Conservation (phyloP, 2,888 invertebrate species). For the Bruchidius siliquastri region DNA sequence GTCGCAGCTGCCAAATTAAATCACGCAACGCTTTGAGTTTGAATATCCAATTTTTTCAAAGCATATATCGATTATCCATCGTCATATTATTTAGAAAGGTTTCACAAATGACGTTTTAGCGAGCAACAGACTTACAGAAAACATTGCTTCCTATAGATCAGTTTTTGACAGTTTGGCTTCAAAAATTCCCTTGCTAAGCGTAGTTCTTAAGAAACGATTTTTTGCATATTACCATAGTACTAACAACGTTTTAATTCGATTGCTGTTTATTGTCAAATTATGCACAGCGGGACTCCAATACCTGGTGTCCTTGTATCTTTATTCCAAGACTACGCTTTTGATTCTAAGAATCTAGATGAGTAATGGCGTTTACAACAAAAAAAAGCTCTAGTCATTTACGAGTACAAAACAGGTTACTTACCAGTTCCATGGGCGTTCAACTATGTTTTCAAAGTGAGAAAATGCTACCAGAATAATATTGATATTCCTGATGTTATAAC, state of each 20-base stretch:
- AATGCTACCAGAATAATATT: no score
- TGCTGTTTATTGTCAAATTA: not conserved
- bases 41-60: no score
- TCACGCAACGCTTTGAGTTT: no score
- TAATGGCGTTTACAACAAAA: not conserved
- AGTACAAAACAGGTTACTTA: not conserved
- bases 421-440: not conserved
- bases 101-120: no score
- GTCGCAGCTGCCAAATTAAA: no score
- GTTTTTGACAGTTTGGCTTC: no score
- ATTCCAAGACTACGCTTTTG: not conserved
- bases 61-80: no score
- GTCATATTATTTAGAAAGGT: no score
- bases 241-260: not conserved
- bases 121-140: no score
- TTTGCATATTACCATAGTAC: not conserved
- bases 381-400: not conserved
- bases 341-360: not conserved
- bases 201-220: not conserved
- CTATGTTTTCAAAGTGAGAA: no score
- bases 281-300: not conserved
- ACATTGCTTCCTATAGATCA: no score
- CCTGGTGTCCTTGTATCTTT: not conserved
- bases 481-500: no score
- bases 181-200: not conserved